Base-by-base conservation (phyloP, 2,113 vertebrate genomes). In the Pollachius pollachius region DNA sequence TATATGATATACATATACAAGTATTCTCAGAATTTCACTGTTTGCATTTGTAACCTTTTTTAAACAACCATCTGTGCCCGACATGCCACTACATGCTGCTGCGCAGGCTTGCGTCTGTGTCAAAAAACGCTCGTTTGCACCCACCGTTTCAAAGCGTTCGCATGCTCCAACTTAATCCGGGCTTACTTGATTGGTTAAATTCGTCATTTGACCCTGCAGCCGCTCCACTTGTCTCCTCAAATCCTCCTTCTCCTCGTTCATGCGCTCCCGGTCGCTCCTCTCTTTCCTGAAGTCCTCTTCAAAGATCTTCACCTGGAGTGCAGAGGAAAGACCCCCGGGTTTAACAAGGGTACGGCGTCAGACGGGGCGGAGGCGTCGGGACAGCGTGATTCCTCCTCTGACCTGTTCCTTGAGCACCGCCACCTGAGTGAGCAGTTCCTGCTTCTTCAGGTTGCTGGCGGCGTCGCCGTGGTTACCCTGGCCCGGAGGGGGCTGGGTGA, bases 231-330 rank as follows among this genome's bases (percentile, higher is more conserved):
- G 95, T 81, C 94, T 92, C 81, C 95, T 96, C 81, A 99, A 83
- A 67, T 97, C 96, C 62, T 99, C 97, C 75, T 99, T 99, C 81
- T 99, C 96, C 82, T 99, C 97, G 1, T 99, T 99, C 97, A 99
- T 99, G 52, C 97, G 92, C 71, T 99, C 97, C 34, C 97, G 85
- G 82, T 99, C 97, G 0, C 96, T 96, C 66, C 97, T 91, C 76
- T 99, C 97, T 86, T 95, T 93, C 71, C 96, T 95, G 83, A 99
- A 99, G 74, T 99, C 97, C 72, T 99, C 97, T 82, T 99, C 97
- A 0, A 98, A 99, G 88, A 99, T 99, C 82, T 97, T 97, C 57
- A 99, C 97, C 97, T 99, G 76, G 71, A 71, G 34, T 3, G 34
- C 3, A 66, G 74, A 52, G 65, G 5, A 52, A 15, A 8, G 5